Evolutionary conservation across 1,140 invertebrate genomes (phyloP).

Genomic region (Drosophila setifemur): DNA sequence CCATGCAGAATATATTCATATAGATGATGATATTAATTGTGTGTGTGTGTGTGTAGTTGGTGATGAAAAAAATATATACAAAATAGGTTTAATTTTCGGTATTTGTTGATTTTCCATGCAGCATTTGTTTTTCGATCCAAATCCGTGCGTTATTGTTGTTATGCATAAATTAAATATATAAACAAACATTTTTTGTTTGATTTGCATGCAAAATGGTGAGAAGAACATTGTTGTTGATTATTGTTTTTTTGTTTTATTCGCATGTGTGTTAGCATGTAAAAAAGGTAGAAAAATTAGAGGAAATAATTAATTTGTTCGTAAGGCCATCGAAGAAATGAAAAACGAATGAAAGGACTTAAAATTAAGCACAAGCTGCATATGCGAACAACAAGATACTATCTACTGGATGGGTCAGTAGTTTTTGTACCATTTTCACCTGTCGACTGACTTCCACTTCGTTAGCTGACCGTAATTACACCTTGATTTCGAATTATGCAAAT

Average conservation of each 20-base stretch:
- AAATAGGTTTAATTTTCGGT: constrained; percentile 20
- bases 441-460: constrained; percentile 25
- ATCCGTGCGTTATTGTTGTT: constrained; percentile 61
- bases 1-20: constrained; percentile 33
- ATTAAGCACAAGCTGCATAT: constrained; percentile 30
- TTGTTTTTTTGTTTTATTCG: constrained; percentile 40
- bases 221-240: constrained; percentile 19
- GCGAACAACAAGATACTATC: constrained; percentile 30
- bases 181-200: constrained; percentile 28
- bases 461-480: constrained; percentile 5
- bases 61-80: constrained; percentile 10
- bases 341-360: constrained; percentile 27
- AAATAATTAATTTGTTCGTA: constrained; percentile 41
- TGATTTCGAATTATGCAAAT: constrained; percentile 40
- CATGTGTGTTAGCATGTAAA: constrained; percentile 73
- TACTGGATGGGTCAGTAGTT: neutral
- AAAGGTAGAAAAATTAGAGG: constrained; percentile 47
- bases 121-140: constrained; percentile 64
- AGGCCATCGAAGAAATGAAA: constrained; percentile 38
- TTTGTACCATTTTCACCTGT: neutral
- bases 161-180: constrained; percentile 51
- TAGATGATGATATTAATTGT: constrained; percentile 10
- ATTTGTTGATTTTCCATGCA: constrained; percentile 51
- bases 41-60: constrained; percentile 1
- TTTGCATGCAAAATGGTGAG: constrained; percentile 51